Evolutionary conservation across 1,140 invertebrate species (phyloP).

Genomic region (Habropoda laboriosa): DNA sequence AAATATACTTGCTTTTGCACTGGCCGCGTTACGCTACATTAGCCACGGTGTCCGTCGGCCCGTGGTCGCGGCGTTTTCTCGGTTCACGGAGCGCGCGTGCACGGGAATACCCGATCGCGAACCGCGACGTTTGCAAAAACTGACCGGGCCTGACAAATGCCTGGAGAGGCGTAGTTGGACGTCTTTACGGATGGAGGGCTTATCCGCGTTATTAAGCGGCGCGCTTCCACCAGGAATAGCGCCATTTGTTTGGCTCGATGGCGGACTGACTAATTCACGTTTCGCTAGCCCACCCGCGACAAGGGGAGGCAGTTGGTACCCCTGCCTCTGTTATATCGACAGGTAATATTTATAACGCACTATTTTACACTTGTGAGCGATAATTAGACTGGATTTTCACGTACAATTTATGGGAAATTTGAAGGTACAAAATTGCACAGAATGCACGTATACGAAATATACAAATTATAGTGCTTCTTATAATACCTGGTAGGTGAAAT

Average conservation of each 20-base stretch:
- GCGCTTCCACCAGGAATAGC: conserved; percentile 61
- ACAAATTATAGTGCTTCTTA: no score
- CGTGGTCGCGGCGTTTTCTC: conserved; percentile 7
- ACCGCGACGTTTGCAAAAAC: conserved; percentile 63
- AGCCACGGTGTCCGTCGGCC: neutral
- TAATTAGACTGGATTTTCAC: no score
- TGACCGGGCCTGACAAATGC: conserved; percentile 63
- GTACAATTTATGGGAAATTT: no score
- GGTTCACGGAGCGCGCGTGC: neutral
- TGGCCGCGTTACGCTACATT: neutral
- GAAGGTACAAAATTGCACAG: no score
- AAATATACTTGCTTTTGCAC: neutral
- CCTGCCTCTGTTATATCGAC: neutral
- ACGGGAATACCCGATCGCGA: conserved; percentile 48
- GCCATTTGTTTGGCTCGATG: conserved; percentile 63
- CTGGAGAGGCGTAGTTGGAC: conserved; percentile 48
- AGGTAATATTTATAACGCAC: no score
- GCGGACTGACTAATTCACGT: conserved; percentile 50
- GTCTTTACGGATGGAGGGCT: conserved; percentile 59
- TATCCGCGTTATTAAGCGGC: conserved; percentile 64
- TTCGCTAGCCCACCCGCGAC: conserved; percentile 17
- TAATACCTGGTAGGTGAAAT: no score
- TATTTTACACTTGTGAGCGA: no score
- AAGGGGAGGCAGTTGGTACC: conserved; percentile 11
- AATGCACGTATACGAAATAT: no score